Evolutionary conservation across 2,113 vertebrate species (phyloP).

Genomic region (Microcebus griseorufus): DNA sequence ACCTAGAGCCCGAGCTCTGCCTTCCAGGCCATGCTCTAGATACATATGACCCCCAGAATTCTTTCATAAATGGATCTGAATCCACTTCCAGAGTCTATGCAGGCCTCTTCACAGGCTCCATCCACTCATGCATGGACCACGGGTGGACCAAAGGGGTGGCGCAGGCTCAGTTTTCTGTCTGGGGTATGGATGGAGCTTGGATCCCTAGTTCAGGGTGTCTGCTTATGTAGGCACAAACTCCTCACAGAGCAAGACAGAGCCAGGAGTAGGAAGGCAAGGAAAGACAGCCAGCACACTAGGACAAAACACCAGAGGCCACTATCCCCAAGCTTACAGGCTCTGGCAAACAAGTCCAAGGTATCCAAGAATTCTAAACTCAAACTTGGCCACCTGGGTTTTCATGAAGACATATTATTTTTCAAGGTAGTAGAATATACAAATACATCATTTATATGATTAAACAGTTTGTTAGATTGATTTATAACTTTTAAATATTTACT

Average conservation of each 20-base stretch:
- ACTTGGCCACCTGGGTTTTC: background rate
- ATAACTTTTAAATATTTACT: background rate
- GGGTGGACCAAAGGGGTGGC: too few relatives aligned
- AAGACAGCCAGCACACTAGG: accelerated
- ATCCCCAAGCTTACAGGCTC: background rate
- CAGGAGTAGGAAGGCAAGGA: background rate
- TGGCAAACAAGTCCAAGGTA: background rate
- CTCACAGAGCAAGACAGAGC: background rate
- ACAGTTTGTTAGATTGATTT: background rate
- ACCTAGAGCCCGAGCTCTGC: background rate
- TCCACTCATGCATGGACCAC: background rate
- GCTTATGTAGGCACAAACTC: background rate
- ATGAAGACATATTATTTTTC: background rate
- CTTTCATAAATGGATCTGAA: background rate
- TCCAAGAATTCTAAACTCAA: background rate
- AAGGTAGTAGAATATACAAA: background rate
- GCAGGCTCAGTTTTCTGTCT: background rate
- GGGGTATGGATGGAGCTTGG: background rate
- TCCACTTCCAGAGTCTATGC: background rate
- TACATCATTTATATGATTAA: background rate
- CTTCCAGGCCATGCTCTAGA: background rate
- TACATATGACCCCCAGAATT: background rate
- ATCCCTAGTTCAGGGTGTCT: background rate
- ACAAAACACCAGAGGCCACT: background rate
- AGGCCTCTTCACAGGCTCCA: background rate